Evolutionary conservation across 1,140 invertebrate genomes (phyloP).

Genomic region (Wiebesia pumilae): DNA sequence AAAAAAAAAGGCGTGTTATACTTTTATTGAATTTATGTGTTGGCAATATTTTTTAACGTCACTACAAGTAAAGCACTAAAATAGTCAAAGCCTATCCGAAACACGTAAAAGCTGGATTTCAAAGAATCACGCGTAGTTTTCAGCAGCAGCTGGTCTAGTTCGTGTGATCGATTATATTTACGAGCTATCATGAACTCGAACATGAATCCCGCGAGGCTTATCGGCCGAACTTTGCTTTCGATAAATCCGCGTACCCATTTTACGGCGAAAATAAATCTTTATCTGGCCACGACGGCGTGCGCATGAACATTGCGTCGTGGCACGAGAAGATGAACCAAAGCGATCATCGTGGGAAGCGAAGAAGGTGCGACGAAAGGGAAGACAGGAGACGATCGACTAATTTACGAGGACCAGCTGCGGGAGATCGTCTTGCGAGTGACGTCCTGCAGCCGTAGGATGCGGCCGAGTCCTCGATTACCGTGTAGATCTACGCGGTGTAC

Average conservation of each 20-base stretch:
- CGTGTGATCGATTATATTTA: conserved; percentile 16
- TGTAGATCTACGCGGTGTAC: no score
- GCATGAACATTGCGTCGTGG: not conserved
- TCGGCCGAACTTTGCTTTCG: not conserved
- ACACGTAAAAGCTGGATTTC: not conserved
- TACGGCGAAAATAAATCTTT: conserved; percentile 1
- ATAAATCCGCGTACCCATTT: not conserved
- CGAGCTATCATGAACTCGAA: not conserved
- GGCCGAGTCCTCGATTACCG: not conserved
- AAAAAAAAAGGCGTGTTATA: not conserved
- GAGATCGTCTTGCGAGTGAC: conserved; percentile 59
- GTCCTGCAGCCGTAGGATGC: not conserved
- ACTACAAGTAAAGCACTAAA: conserved; percentile 1
- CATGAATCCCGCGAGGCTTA: not conserved
- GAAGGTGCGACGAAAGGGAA: not conserved
- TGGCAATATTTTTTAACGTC: not conserved
- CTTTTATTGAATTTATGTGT: not conserved
- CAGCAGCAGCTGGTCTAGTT: not conserved
- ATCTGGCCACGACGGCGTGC: not conserved
- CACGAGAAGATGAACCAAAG: no score
- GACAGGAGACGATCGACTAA: conserved; percentile 58
- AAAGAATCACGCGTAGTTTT: not conserved
- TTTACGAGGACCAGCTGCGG: conserved; percentile 65
- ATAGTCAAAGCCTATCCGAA: not conserved
- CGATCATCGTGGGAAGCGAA: conserved; percentile 7